Evolutionary conservation across 2,797 vertebrate genomes (phyloP).

Genomic region (Oceanodroma leucorhoa): DNA sequence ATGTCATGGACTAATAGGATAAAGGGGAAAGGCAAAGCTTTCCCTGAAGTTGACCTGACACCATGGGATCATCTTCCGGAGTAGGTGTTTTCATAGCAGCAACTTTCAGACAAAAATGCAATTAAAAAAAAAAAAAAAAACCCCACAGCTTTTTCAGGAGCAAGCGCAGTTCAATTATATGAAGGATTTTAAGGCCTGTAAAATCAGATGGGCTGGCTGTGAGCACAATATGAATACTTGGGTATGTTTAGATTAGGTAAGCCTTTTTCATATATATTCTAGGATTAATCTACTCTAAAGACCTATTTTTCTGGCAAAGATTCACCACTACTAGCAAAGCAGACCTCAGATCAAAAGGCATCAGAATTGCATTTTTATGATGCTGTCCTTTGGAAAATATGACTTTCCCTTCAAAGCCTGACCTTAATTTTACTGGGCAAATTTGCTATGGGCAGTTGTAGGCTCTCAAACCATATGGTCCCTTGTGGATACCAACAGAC

Average conservation of each 20-base stretch:
- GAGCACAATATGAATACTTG: neutral
- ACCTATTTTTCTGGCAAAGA: neutral
- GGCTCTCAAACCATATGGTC: neutral
- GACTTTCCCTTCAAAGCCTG: neutral
- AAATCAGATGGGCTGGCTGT: neutral
- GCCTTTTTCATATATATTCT: neutral
- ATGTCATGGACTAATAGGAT: neutral
- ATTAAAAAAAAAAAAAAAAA: neutral
- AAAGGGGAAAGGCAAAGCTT: neutral
- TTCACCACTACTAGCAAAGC: neutral
- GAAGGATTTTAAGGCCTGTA: neutral
- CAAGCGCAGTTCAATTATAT: fast-evolving
- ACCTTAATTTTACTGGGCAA: neutral
- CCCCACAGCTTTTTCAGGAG: neutral
- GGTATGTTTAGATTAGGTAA: neutral
- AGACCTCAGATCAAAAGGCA: neutral
- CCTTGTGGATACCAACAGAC: neutral
- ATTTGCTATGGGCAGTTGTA: neutral
- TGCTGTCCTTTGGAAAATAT: neutral
- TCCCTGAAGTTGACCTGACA: neutral
- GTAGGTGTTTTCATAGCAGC: neutral
- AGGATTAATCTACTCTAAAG: neutral
- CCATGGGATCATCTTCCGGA: neutral
- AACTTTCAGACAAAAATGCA: neutral
- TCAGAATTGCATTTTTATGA: neutral